Evolutionary conservation across 2,888 invertebrate genomes (phyloP).

Genomic region (Malacosoma neustria): DNA sequence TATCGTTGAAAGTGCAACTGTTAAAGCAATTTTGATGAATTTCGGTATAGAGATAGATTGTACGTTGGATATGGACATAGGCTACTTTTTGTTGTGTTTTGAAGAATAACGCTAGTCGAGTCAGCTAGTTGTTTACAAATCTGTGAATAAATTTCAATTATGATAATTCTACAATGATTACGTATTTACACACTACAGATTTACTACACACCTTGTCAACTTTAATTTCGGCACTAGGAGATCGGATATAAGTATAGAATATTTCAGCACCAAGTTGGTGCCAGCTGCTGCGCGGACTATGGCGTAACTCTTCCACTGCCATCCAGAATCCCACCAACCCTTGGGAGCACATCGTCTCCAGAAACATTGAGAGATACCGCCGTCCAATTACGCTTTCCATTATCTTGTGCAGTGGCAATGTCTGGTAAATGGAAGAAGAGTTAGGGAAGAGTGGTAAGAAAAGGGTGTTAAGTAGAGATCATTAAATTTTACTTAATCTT

Average conservation of each 20-base stretch:
- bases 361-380: constrained; percentile 85
- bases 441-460: background rate
- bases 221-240: constrained; percentile 86
- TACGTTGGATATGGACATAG: no score
- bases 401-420: constrained; percentile 81
- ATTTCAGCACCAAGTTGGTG: constrained; percentile 94
- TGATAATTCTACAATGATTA: no score
- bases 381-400: constrained; percentile 87
- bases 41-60: no score
- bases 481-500: no score
- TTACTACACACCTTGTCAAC: constrained; percentile 78
- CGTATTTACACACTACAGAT: no score
- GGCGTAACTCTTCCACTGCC: constrained; percentile 88
- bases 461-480: no score
- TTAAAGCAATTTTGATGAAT: no score
- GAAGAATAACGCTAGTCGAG: no score
- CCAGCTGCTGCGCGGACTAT: constrained; percentile 83
- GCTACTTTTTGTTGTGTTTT: no score
- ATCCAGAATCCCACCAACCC: constrained; percentile 91
- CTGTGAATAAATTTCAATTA: background rate
- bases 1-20: no score
- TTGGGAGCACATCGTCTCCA: constrained; percentile 88
- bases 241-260: constrained; percentile 90
- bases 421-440: constrained; percentile 50
- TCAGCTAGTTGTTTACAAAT: background rate